Percentiles rank a stretch among this genome's conserved stretches.
These are phyloP conservation scores for Drosophila setosimentum DNA, from an alignment of 2,888 invertebrate species.

Conservation along the genomic window DNA sequence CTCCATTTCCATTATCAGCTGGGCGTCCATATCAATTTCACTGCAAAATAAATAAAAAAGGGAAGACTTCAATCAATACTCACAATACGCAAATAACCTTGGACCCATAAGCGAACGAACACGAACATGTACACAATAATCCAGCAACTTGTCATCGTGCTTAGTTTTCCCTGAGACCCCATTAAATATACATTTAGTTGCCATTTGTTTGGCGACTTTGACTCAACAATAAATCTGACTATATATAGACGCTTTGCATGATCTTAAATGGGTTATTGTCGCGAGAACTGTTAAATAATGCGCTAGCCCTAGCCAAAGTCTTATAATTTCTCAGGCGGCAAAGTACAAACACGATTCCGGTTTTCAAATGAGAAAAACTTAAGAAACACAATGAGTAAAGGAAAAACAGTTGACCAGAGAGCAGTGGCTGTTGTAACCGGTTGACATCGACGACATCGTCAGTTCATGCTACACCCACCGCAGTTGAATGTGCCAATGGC, in stretches of 20 bases:
- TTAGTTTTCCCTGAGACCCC: slow-evolving; percentile 25
- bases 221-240: slow-evolving; percentile 40
- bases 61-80: slow-evolving; percentile 5
- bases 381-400: slow-evolving; percentile 31
- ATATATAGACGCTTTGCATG: slow-evolving; percentile 57
- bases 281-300: slow-evolving; percentile 27
- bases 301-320: slow-evolving; percentile 12
- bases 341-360: slow-evolving; percentile 59
- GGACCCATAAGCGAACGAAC: slow-evolving; percentile 7
- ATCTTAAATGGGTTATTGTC: slow-evolving; percentile 46
- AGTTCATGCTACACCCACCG: slow-evolving; percentile 45
- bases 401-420: slow-evolving; percentile 48
- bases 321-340: slow-evolving; percentile 31
- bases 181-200: slow-evolving; percentile 16
- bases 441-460: slow-evolving; percentile 49
- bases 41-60: slow-evolving; percentile 85
- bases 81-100: slow-evolving; percentile 38
- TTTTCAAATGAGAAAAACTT: slow-evolving; percentile 56
- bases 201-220: slow-evolving; percentile 15
- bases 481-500: slow-evolving; percentile 30
- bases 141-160: slow-evolving; percentile 10
- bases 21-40: slow-evolving; percentile 93
- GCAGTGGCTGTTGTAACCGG: slow-evolving; percentile 59
- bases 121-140: slow-evolving; percentile 18
- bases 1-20: slow-evolving; percentile 94